Evolutionary conservation across 2,797 vertebrate genomes (phyloP), one percentile per base, ranked within the genome.

Genomic region (Glossophaga mutica): DNA sequence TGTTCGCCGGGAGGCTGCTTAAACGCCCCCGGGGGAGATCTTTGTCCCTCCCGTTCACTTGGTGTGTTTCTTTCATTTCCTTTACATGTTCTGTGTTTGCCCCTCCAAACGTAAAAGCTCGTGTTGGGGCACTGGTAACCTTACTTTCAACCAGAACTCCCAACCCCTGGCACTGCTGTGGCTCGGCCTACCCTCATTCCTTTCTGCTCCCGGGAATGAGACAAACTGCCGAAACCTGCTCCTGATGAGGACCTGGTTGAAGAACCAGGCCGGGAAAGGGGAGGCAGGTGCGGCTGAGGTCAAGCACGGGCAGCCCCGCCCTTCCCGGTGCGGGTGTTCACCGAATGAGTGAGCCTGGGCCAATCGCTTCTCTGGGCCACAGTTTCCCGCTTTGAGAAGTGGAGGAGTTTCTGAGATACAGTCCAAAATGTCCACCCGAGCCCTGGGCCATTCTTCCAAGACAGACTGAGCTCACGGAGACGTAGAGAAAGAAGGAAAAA

Each of bases 251-350:
- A 65, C 9, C 26, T 65, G 8, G 8, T 76, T 92, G 44, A 71
- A 18, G 84, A 88, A 44, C 52, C 46, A 73, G 37, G 6, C 2
- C 10, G 18, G 22, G 29, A 78, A 65, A 24, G 29, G n/a, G 16
- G 42, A 46, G 32, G 12, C 9, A 5, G 22, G 2, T 9, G 0
- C 11, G 42, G 67, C 34, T 21, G 37, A 76, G 34, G 59, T 48
- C 55, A 21, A 12, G 22, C 9, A 22, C 59, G 4, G 4, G 10
- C 5, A 22, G 21, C 24, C 42, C 67, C 70, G 42, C 14, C 48
- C 85, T 55, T 65, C 55, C 67, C 2, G 1, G 59, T 6, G 0
- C 12, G 19, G 3, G 18, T 24, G 0, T 24, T 34, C 65, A 4
- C 39, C 1, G 9, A 3, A 1, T 10, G 9, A 82, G 9, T 22